Evolutionary conservation across 2,797 vertebrate species (phyloP).

Genomic region (Channallabes apus): DNA sequence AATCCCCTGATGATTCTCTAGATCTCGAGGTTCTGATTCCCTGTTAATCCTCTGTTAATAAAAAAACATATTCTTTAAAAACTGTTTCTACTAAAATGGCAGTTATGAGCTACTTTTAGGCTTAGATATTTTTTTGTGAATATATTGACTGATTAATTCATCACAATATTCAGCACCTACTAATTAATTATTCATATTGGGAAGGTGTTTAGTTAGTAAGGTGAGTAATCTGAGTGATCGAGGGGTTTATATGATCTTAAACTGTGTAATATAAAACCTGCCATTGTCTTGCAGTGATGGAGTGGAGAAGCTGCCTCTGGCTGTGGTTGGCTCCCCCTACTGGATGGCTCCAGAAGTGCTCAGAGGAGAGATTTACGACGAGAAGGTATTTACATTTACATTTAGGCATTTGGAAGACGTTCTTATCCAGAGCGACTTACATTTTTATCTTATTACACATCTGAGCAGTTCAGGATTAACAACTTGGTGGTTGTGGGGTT

Average conservation of each 20-base stretch:
- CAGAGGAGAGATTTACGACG: constrained; percentile 81
- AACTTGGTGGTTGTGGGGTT: too few species aligned
- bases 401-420: too few species aligned
- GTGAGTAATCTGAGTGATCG: not conserved
- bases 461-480: too few species aligned
- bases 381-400: constrained; percentile 73
- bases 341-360: constrained; percentile 88
- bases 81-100: too few species aligned
- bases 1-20: too few species aligned
- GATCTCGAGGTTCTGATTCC: too few species aligned
- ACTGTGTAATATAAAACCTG: not conserved
- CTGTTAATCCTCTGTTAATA: too few species aligned
- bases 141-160: not conserved
- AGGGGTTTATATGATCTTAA: not conserved
- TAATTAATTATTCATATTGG: not conserved
- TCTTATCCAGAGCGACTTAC: too few species aligned
- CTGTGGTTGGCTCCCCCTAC: constrained; percentile 84
- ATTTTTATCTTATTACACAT: too few species aligned
- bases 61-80: too few species aligned
- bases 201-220: not conserved
- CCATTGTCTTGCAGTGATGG: constrained; percentile 68
- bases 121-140: too few species aligned
- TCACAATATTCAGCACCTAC: not conserved
- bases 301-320: constrained; percentile 76
- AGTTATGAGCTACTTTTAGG: too few species aligned